Conservation (phyloP, 2,797 vertebrate species). For the Sebastes kiyomatsui region DNA sequence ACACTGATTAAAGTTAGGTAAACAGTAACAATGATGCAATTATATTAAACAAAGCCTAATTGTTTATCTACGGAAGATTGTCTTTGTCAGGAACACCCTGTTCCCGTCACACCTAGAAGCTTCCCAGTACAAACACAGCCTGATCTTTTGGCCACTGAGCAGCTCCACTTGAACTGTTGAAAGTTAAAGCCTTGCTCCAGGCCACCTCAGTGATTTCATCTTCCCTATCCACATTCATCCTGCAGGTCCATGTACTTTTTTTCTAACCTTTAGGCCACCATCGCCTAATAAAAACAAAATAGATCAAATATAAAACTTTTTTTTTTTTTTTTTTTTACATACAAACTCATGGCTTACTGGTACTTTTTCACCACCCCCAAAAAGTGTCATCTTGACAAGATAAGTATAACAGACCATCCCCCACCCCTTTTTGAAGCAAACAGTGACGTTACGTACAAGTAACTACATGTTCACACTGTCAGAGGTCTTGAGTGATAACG, state of each 20-base stretch:
- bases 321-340: neutral
- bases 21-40: neutral
- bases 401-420: neutral
- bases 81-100: neutral
- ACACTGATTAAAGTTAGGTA: neutral
- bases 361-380: neutral
- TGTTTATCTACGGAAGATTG: neutral
- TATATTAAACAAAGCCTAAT: neutral
- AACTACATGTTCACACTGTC: neutral
- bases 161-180: neutral
- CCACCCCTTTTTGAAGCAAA: neutral
- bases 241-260: rapidly evolving
- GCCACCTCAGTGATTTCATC: neutral
- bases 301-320: no score
- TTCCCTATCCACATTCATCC: neutral
- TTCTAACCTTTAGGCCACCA: neutral
- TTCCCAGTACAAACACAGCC: neutral
- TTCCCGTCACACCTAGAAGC: neutral
- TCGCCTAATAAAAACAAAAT: neutral
- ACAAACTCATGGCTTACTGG: neutral
- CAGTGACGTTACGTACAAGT: neutral
- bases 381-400: neutral
- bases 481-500: neutral
- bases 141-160: neutral
- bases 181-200: neutral